Evolutionary conservation across 2,113 vertebrate genomes (phyloP), one percentile per base, ranked within the genome.

Genomic region (Elephas maximus): DNA sequence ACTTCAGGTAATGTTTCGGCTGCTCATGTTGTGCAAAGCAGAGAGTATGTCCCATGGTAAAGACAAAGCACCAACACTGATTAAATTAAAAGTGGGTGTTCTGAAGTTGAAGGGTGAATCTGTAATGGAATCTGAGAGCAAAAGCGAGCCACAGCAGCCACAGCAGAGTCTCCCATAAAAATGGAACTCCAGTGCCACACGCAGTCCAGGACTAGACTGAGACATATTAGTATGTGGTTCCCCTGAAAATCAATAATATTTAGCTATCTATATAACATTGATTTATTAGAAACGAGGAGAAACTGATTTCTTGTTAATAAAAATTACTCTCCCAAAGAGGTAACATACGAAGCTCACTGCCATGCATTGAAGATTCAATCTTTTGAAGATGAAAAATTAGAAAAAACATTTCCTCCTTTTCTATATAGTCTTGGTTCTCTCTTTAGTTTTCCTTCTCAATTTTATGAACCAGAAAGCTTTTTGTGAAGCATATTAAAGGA

Each of bases 401-500:
- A 44, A 74, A 67, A 67, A 79, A 85, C 0, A 7, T 86, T 53
- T 69, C 37, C 30, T 81, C 37, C 21, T 65, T 67, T 88, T 65
- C 78, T 37, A 37, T 76, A 4, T 60, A 28, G 11, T 74, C 6
- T 37, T 93, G 6, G 9, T 67, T 85, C 67, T 83, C 63, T 93
- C 41, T 84, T 45, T 3, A 41, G 53, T 41, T 41, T 71, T 88
- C 3, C 79, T 87, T 74, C 23, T 77, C n/a, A 77, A 26, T 88
- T 74, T 95, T 87, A 23, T 57, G 62, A 97, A 65, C 17, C 20
- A 91, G 51, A 88, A 94, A 96, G n/a, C 10, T 73, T 90, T 74
- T 28, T 69, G 21, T 94, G 69, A 95, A 88, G 57, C 79, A n/a
- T 69, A 60, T 74, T 88, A 74, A 97, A 88, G 11, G 8, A 37